phyloP scores from a whole-genome alignment of 2,888 invertebrate genomes.

The Arge pagana region DNA sequence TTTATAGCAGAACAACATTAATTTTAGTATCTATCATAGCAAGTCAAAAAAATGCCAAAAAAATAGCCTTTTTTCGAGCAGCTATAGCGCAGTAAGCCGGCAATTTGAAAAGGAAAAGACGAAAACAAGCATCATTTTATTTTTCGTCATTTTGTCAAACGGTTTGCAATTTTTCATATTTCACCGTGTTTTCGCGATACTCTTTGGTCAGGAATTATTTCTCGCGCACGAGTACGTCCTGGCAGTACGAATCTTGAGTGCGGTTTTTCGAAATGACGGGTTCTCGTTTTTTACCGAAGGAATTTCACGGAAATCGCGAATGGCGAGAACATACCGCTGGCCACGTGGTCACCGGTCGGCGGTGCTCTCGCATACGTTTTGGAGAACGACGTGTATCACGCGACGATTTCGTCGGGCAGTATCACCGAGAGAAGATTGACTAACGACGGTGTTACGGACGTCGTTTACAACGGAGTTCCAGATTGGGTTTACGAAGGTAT shows the following conservation, averaged over 20 bases:
- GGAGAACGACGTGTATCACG: slow-evolving; percentile 72
- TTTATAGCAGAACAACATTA: too few species aligned
- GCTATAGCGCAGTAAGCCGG: too few species aligned
- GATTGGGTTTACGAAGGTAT: slow-evolving; percentile 96
- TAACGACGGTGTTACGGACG: slow-evolving; percentile 65
- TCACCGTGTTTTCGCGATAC: too few species aligned
- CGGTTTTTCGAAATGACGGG: background rate
- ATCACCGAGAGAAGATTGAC: slow-evolving; percentile 61
- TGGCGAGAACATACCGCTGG: slow-evolving; percentile 66
- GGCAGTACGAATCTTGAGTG: too few species aligned
- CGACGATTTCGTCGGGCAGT: slow-evolving; percentile 42
- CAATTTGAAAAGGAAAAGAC: background rate
- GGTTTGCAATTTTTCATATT: background rate
- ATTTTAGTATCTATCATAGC: too few species aligned
- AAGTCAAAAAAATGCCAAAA: too few species aligned
- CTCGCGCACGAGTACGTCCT: too few species aligned
- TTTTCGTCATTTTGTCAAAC: slow-evolving; percentile 9
- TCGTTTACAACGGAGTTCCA: slow-evolving; percentile 80
- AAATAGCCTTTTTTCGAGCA: too few species aligned
- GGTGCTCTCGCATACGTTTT: slow-evolving; percentile 67
- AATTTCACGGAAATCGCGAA: slow-evolving; percentile 59
- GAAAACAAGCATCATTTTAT: slow-evolving; percentile 12
- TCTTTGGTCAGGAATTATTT: slow-evolving; percentile 15
- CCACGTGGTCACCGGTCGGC: slow-evolving; percentile 63
- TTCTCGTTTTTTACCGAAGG: slow-evolving; percentile 51